Percentiles rank a stretch among this genome's conserved stretches.
phyloP scores from a whole-genome alignment of 2,797 vertebrate genomes.

The Sebastes kiyomatsui region DNA sequence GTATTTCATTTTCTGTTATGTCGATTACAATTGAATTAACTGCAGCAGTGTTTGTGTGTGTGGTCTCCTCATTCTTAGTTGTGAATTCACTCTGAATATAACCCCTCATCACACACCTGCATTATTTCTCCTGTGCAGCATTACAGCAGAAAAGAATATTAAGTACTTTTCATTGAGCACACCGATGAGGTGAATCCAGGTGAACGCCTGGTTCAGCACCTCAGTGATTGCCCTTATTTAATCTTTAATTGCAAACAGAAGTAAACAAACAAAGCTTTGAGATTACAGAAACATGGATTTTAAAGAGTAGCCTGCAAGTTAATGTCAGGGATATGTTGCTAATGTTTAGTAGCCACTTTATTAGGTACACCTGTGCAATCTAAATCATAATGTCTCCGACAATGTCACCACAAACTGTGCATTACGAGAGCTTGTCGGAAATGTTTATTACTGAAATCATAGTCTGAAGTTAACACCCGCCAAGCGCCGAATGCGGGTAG shows the following conservation, averaged over 20 bases:
- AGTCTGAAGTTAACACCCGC: too few relatives aligned
- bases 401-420: not conserved
- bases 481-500: too few relatives aligned
- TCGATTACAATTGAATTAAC: slow-evolving; percentile 34
- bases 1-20: slow-evolving; percentile 35
- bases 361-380: not conserved
- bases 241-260: not conserved
- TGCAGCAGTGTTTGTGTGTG: not conserved
- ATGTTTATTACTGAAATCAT: not conserved
- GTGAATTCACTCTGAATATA: not conserved
- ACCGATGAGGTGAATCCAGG: not conserved
- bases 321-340: not conserved
- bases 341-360: not conserved
- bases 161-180: not conserved
- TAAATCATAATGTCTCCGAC: too few relatives aligned
- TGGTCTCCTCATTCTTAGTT: not conserved
- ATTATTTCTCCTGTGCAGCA: not conserved
- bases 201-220: not conserved
- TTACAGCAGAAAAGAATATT: not conserved
- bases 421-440: not conserved
- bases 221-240: slow-evolving; percentile 6
- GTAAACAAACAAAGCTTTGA: not conserved
- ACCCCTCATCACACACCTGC: not conserved
- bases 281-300: not conserved
- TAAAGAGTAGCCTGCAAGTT: not conserved